Conservation (phyloP, 1,140 invertebrate genomes). For the Dendrolimus punctatus region DNA sequence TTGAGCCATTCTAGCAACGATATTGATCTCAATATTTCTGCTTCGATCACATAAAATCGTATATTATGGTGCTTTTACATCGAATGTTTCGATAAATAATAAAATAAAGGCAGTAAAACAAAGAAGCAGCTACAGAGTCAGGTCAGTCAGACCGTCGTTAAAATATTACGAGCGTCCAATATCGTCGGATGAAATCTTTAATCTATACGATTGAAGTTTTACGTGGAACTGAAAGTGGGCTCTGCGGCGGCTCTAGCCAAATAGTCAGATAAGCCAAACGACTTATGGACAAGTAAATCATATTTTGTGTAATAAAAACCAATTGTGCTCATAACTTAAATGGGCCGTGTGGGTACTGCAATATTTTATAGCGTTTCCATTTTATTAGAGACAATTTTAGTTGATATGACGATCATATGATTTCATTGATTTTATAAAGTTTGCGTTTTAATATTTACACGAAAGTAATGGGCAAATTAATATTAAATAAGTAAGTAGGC, state of each 20-base stretch:
- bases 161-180: conserved; percentile 62
- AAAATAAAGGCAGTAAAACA: conserved; percentile 56
- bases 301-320: conserved; percentile 27
- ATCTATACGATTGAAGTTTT: conserved; percentile 44
- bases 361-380: too few relatives aligned
- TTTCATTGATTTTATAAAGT: conserved; percentile 4
- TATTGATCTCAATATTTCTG: too few relatives aligned
- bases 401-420: conserved; percentile 3
- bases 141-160: conserved; percentile 37
- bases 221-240: conserved; percentile 28
- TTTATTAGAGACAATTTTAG: too few relatives aligned
- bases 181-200: conserved; percentile 57
- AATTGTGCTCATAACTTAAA: conserved; percentile 20
- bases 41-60: conserved; percentile 25
- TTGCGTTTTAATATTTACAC: conserved; percentile 1
- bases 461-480: too few relatives aligned
- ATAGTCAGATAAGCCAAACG: conserved; percentile 29
- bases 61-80: conserved; percentile 39
- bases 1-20: too few relatives aligned
- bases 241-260: conserved; percentile 20
- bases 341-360: conserved; percentile 9
- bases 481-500: too few relatives aligned
- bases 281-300: conserved; percentile 32
- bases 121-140: conserved; percentile 25
- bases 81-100: conserved; percentile 59